These are phyloP conservation scores for Pluvianellus socialis DNA, from an alignment of 2,113 vertebrate species.

Conservation along the genomic window DNA sequence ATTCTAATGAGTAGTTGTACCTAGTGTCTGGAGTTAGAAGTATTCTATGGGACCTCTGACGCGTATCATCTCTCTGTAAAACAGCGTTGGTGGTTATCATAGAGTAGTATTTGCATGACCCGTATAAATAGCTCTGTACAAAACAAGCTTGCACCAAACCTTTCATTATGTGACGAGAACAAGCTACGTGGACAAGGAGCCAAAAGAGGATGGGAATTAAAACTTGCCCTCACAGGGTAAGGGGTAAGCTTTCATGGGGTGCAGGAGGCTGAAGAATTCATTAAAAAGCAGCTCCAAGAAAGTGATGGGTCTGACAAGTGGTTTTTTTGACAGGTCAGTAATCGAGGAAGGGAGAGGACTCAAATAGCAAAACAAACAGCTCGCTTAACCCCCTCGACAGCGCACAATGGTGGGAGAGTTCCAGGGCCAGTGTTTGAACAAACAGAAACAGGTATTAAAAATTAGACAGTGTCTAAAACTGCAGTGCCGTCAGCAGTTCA, in stretches of 20 bases:
- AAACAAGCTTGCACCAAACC: neutral
- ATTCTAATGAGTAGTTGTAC: neutral
- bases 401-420: neutral
- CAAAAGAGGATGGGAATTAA: neutral
- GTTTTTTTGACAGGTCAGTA: neutral
- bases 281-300: neutral
- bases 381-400: rapidly evolving
- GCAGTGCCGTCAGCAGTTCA: neutral
- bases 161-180: neutral
- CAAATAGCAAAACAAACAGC: neutral
- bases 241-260: neutral
- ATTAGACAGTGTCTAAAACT: neutral
- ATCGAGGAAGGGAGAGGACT: neutral
- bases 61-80: too few species aligned
- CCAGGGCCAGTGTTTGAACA: neutral
- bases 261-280: too few species aligned
- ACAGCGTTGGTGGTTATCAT: neutral
- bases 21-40: neutral
- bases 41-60: neutral
- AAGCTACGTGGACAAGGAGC: neutral
- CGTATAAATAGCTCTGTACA: neutral
- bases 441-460: neutral
- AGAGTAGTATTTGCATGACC: too few species aligned
- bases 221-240: too few species aligned
- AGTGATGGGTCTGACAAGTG: neutral